Evolutionary conservation across 2,113 vertebrate species (phyloP).

Genomic region (Oryzias curvinotus): DNA sequence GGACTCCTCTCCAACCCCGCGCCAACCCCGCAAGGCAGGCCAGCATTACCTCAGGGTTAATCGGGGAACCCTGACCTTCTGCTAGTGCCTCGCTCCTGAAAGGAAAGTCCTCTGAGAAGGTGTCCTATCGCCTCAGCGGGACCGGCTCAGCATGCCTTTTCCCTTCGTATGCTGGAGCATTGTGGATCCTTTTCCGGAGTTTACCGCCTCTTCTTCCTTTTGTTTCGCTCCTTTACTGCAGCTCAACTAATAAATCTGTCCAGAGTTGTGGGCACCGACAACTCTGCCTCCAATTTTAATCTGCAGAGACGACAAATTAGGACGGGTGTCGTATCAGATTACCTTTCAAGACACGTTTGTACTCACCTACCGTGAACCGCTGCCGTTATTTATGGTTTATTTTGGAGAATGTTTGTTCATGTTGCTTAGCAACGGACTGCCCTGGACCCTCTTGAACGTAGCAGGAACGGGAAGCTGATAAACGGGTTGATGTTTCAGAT

Average conservation of each 20-base stretch:
- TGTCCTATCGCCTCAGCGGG: conserved; percentile 12
- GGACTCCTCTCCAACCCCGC: conserved; percentile 3
- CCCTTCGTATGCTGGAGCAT: background rate
- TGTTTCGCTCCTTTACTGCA: background rate
- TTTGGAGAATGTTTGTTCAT: too few species aligned
- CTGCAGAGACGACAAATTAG: too few species aligned
- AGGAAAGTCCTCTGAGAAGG: conserved; percentile 46
- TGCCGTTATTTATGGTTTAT: too few species aligned
- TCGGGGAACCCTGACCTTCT: conserved; percentile 26
- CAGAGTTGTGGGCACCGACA: conserved; percentile 3
- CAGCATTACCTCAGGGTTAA: conserved; percentile 24
- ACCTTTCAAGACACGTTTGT: too few species aligned
- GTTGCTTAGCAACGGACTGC: too few species aligned
- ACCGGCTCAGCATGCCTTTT: background rate
- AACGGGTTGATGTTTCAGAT: too few species aligned
- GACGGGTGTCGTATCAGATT: too few species aligned
- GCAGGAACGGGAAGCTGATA: too few species aligned
- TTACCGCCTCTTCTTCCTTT: background rate
- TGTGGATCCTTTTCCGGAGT: background rate
- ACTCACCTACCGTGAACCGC: too few species aligned
- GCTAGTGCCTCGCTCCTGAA: conserved; percentile 6
- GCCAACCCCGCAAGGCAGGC: conserved; percentile 9
- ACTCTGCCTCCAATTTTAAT: too few species aligned
- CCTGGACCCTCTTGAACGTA: too few species aligned
- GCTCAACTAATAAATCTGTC: conserved; percentile 23